phyloP scores from a whole-genome alignment of 2,113 vertebrate species.

The Polyodon spathula region DNA sequence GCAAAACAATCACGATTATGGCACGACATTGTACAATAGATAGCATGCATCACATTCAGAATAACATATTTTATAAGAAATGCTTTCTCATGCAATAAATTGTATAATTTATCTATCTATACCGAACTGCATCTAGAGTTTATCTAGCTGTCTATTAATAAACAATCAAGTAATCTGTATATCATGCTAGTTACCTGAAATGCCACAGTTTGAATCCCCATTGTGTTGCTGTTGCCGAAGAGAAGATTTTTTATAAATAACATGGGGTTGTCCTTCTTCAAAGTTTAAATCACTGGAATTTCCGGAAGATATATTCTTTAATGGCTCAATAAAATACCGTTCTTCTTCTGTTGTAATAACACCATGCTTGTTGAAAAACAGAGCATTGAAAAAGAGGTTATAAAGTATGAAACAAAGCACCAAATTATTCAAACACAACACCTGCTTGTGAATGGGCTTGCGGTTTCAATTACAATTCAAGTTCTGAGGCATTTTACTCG shows the following conservation, averaged over 20 bases:
- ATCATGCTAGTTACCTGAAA: slow-evolving; percentile 92
- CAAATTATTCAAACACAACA: not conserved
- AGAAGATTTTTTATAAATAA: slow-evolving; percentile 96
- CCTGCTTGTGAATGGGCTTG: no score
- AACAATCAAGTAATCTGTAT: no score
- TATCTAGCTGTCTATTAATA: no score
- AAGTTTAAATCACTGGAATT: slow-evolving; percentile 73
- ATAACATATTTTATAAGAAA: no score
- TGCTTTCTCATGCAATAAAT: no score
- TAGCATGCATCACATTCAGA: no score
- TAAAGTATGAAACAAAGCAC: slow-evolving; percentile 14
- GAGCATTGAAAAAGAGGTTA: slow-evolving; percentile 28
- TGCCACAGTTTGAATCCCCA: slow-evolving; percentile 81
- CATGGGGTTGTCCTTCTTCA: slow-evolving; percentile 85
- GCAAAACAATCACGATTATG: no score
- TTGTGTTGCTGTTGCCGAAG: slow-evolving; percentile 70
- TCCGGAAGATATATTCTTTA: slow-evolving; percentile 77
- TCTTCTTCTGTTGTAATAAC: slow-evolving; percentile 96
- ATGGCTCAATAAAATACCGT: slow-evolving; percentile 97
- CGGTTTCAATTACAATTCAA: no score
- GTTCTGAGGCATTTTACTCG: no score
- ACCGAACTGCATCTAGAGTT: no score
- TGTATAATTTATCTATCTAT: no score
- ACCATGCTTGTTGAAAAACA: slow-evolving; percentile 72
- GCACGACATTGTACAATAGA: no score